Conservation (phyloP, 1,140 invertebrate genomes). For the Drosophila sechellia region DNA sequence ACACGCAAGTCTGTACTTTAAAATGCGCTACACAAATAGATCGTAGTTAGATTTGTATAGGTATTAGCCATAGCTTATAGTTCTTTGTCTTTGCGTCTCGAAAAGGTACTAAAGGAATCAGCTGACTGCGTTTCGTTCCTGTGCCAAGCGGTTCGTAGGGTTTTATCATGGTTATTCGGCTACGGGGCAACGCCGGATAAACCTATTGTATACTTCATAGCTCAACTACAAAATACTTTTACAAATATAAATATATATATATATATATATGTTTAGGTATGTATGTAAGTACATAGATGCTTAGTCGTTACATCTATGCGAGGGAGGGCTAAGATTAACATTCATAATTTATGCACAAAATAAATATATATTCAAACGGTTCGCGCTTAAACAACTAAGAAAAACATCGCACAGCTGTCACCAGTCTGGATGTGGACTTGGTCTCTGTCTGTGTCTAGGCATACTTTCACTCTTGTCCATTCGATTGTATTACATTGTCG, state of each 20-base stretch:
- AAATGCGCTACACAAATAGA: slow-evolving; percentile 75
- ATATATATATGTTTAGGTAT: slow-evolving; percentile 29
- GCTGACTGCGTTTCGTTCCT: slow-evolving; percentile 18
- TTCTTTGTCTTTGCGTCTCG: slow-evolving; percentile 60
- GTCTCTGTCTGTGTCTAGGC: slow-evolving; percentile 7
- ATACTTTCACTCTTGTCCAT: slow-evolving; percentile 77
- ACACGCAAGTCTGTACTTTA: slow-evolving; percentile 69
- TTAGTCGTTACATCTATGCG: slow-evolving; percentile 32
- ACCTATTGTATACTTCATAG: slow-evolving; percentile 25
- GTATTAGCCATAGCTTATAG: slow-evolving; percentile 33
- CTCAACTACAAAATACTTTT: slow-evolving; percentile 66
- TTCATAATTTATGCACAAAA: slow-evolving; percentile 71
- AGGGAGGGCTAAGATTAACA: slow-evolving; percentile 52
- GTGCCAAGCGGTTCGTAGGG: slow-evolving; percentile 30
- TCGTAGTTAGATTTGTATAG: slow-evolving; percentile 41
- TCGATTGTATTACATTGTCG: slow-evolving; percentile 72
- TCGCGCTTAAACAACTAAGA: slow-evolving; percentile 69
- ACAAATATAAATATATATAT: slow-evolving; percentile 56
- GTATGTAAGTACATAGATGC: slow-evolving; percentile 44
- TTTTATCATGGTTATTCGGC: slow-evolving; percentile 20
- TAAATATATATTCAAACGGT: slow-evolving; percentile 69
- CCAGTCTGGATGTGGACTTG: slow-evolving; percentile 4
- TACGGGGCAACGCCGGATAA: slow-evolving; percentile 12
- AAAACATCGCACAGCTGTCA: slow-evolving; percentile 40
- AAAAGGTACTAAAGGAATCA: slow-evolving; percentile 77